phyloP scores from a whole-genome alignment of 2,797 vertebrate genomes.

The Microcaecilia unicolor region DNA sequence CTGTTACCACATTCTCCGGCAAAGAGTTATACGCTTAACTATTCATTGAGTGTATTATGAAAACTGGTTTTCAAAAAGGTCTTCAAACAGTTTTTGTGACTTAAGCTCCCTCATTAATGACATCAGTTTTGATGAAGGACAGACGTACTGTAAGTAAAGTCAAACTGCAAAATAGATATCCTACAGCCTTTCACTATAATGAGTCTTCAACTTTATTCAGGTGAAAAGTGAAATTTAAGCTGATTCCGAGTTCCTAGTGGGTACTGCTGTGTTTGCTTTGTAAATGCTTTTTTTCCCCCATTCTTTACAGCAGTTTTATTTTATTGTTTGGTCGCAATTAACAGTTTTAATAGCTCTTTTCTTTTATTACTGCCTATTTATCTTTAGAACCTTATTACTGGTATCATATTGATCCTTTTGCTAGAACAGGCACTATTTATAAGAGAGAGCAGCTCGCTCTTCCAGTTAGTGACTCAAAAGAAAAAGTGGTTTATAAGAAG shows the following conservation, averaged over 20 bases:
- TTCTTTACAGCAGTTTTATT: constrained; percentile 14
- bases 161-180: too few relatives aligned
- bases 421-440: constrained; percentile 27
- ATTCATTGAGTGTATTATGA: too few relatives aligned
- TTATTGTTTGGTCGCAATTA: constrained; percentile 31
- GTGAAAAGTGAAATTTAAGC: constrained; percentile 7
- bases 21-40: too few relatives aligned
- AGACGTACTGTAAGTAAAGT: too few relatives aligned
- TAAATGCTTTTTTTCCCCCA: constrained; percentile 10
- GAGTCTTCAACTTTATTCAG: constrained; percentile 2
- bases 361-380: constrained; percentile 34
- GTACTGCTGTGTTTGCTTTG: not conserved
- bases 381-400: constrained; percentile 33
- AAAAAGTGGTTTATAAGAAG: constrained; percentile 31
- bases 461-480: constrained; percentile 32
- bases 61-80: too few relatives aligned
- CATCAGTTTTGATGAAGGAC: too few relatives aligned
- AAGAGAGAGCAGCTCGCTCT: constrained; percentile 23
- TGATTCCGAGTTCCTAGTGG: constrained; percentile 8
- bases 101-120: too few relatives aligned
- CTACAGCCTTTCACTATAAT: too few relatives aligned
- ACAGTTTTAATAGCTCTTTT: constrained; percentile 22
- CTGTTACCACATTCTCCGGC: too few relatives aligned
- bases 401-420: constrained; percentile 30
- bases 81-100: too few relatives aligned